phyloP scores from a whole-genome alignment of 2,113 vertebrate genomes.

The Cyprinodon brontotheroides region DNA sequence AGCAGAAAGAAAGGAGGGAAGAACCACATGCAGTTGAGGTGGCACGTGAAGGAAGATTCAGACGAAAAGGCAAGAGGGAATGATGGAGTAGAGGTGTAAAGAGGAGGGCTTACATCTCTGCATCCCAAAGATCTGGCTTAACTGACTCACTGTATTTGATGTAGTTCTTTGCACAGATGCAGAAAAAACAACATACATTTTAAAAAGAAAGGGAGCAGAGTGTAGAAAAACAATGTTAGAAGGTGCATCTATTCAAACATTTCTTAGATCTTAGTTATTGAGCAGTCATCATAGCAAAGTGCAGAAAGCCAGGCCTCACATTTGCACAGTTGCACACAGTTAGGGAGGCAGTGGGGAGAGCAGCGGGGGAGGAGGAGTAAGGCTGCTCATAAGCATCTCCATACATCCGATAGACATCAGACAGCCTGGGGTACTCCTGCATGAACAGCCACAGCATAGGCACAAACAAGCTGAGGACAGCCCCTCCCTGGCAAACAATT shows the following conservation, averaged over 20 bases:
- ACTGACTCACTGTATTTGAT: slow-evolving; percentile 90
- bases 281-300: slow-evolving; percentile 13
- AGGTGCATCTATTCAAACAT: background rate
- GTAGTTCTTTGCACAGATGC: slow-evolving; percentile 80
- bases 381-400: slow-evolving; percentile 67
- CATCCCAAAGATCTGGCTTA: slow-evolving; percentile 85
- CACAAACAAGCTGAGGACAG: slow-evolving; percentile 12
- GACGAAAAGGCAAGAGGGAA: slow-evolving; percentile 78
- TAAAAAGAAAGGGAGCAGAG: slow-evolving; percentile 33
- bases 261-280: slow-evolving; percentile 5
- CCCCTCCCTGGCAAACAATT: background rate
- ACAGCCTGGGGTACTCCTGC: slow-evolving; percentile 90
- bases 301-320: slow-evolving; percentile 76
- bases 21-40: slow-evolving; percentile 74
- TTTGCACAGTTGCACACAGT: slow-evolving; percentile 85
- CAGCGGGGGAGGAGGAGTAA: slow-evolving; percentile 77
- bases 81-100: slow-evolving; percentile 66
- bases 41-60: slow-evolving; percentile 72
- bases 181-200: slow-evolving; percentile 23
- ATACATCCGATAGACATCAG: slow-evolving; percentile 91
- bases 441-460: slow-evolving; percentile 45
- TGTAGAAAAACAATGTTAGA: background rate
- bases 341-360: slow-evolving; percentile 71
- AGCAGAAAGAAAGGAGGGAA: slow-evolving; percentile 75
- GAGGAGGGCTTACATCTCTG: slow-evolving; percentile 67